Base-by-base conservation (phyloP, 2,888 invertebrate species). In the Erynnis tages region DNA sequence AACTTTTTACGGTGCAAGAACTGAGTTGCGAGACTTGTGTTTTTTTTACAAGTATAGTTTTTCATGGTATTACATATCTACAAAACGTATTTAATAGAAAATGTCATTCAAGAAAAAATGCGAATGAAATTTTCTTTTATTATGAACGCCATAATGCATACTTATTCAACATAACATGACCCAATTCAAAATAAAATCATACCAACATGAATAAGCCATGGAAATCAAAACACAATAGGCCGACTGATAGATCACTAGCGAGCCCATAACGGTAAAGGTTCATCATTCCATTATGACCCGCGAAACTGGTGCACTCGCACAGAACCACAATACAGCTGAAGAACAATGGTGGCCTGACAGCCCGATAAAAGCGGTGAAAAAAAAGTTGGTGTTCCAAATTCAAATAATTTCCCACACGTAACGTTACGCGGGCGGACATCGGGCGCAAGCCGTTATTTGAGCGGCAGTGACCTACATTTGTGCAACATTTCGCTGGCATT, bases 361-460 rank as follows among this genome's bases (percentile, higher is more conserved):
- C 63, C 67, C 73, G 82, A 82, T 79, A 82, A 82, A 79, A 74
- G 69, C 71, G 65, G 69, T 67, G 72, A 79, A 84, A 84, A n/a
- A 82, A 78, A 66, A 61, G 61, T 66, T 67, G 54, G 66, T 73
- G 88, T 86, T 86, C 88, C 84, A 84, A 89, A 89, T 89, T 87
- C 86, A 79, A 86, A 85, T 86, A 82, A 85, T 89, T 89, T 89
- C 88, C 88, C 88, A 89, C 88, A 88, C 88, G 88, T 88, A 88
- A 88, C 82, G 88, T 88, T 88, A 87, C 86, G 87, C 88, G 85
- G 83, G 85, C 87, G 86, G 81, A 77, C 84, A 88, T 76, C 76
- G 77, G 79, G 88, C 75, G 77, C 88, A 75, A 56, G 76, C 88
- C 88, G 88, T 89, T 89, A 88, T 86, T 79, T 79, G 79, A 78